Evolutionary conservation across 2,113 vertebrate species (phyloP).

Genomic region (Rhabdornis inornatus): DNA sequence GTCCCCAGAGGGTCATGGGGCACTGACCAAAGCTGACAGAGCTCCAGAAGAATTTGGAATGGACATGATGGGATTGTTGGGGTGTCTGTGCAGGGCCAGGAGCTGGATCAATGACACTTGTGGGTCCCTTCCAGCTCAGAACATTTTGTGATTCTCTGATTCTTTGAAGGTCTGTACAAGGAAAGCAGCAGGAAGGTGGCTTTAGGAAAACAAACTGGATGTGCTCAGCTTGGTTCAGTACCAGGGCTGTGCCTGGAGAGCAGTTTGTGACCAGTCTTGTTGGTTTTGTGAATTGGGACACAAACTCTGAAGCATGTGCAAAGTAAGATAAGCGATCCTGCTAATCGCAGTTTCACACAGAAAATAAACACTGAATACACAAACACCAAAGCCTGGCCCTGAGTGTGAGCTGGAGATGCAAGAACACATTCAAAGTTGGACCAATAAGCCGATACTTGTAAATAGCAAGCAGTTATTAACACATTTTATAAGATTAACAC

Average conservation of each 20-base stretch:
- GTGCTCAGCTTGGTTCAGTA: neutral
- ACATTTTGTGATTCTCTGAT: neutral
- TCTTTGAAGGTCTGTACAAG: neutral
- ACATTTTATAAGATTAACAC: constrained; percentile 41
- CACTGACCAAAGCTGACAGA: neutral
- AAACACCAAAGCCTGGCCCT: neutral
- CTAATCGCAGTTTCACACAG: neutral
- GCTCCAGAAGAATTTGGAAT: neutral
- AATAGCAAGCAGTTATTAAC: constrained; percentile 37
- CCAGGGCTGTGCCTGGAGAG: neutral
- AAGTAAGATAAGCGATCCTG: neutral
- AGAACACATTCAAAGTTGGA: neutral
- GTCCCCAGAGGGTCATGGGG: neutral
- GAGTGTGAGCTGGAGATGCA: neutral
- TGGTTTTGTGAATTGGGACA: neutral
- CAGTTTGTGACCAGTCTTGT: neutral
- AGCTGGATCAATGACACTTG: neutral
- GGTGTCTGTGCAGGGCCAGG: neutral
- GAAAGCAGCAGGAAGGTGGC: neutral
- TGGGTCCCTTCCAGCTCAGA: neutral
- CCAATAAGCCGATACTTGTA: constrained; percentile 28
- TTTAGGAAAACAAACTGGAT: neutral
- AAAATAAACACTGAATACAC: neutral
- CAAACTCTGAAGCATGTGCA: neutral
- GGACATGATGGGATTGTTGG: neutral